Conservation (phyloP, 2,113 vertebrate genomes). For the Actenoides lindsayi region DNA sequence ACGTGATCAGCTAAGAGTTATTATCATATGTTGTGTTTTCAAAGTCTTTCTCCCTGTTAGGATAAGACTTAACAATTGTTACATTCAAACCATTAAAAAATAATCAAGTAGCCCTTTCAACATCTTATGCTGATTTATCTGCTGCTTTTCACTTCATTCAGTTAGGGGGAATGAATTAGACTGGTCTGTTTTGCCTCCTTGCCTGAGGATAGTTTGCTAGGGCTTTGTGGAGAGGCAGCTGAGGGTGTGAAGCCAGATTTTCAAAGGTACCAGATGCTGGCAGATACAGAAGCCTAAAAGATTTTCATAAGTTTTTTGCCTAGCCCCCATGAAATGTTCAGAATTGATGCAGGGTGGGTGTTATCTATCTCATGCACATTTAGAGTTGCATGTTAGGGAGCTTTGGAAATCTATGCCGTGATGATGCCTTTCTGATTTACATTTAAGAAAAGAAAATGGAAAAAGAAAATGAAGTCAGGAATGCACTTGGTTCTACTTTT, state of each 20-base stretch:
- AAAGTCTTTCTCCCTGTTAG: conserved; percentile 8
- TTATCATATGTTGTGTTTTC: conserved; percentile 6
- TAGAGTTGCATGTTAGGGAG: neutral
- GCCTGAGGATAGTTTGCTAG: neutral
- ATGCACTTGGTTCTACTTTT: neutral
- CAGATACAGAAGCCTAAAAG: neutral
- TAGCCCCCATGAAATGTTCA: neutral
- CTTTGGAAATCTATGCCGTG: neutral
- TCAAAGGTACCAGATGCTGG: neutral
- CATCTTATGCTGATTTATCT: conserved; percentile 5
- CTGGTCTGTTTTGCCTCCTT: conserved; percentile 8
- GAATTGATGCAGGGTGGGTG: neutral
- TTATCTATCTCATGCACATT: neutral
- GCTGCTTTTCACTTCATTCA: conserved; percentile 18
- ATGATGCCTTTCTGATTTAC: neutral
- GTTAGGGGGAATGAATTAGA: neutral
- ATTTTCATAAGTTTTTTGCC: neutral
- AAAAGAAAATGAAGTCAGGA: neutral
- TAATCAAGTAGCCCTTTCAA: conserved; percentile 3
- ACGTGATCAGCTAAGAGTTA: conserved; percentile 5
- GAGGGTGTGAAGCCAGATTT: neutral
- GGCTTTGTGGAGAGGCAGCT: conserved; percentile 5
- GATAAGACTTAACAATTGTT: neutral
- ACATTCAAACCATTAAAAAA: conserved; percentile 3
- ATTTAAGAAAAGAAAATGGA: neutral